A percentile compares a stretch with the other conserved stretches of the same genome.
phyloP scores from a whole-genome alignment of 2,797 vertebrate species.

The Labroides dimidiatus region DNA sequence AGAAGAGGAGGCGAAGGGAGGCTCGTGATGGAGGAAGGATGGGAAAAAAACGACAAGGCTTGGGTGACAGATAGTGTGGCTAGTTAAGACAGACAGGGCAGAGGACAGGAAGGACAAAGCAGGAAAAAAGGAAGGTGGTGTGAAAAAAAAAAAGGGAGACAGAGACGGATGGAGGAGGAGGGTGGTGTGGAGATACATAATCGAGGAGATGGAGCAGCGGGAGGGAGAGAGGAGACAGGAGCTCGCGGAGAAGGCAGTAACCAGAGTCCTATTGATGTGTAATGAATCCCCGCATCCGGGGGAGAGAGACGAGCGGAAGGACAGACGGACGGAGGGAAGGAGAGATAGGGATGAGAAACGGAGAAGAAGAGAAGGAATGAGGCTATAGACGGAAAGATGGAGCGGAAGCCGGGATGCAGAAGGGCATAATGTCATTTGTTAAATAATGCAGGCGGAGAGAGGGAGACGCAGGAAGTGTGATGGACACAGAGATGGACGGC shows the following conservation, averaged over 20 bases:
- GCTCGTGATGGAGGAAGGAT: constrained; percentile 12
- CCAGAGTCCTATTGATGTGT: constrained; percentile 77
- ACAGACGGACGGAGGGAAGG: constrained; percentile 21
- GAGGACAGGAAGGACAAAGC: constrained; percentile 69
- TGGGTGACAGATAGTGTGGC: constrained; percentile 44
- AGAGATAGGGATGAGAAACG: constrained; percentile 16
- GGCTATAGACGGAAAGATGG: constrained; percentile 33
- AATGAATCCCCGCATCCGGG: constrained; percentile 64
- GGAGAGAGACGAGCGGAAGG: constrained; percentile 42
- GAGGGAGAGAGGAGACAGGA: constrained; percentile 55
- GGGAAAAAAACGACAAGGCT: constrained; percentile 16
- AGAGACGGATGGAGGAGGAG: constrained; percentile 56
- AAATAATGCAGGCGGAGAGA: constrained; percentile 70
- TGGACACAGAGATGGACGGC: constrained; percentile 50
- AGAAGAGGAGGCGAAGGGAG: constrained; percentile 27
- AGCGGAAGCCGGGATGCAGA: constrained; percentile 54
- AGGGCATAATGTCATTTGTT: constrained; percentile 72
- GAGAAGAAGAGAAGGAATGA: constrained; percentile 36
- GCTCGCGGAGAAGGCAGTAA: constrained; percentile 63
- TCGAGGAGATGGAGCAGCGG: constrained; percentile 51
- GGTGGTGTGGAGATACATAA: constrained; percentile 55
- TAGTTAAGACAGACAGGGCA: constrained; percentile 53
- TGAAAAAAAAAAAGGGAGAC: constrained; percentile 35
- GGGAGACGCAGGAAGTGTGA: constrained; percentile 56
- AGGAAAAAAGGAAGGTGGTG: constrained; percentile 38